phyloP scores from a whole-genome alignment of 1,140 invertebrate species.

The Maconellicoccus hirsutus region DNA sequence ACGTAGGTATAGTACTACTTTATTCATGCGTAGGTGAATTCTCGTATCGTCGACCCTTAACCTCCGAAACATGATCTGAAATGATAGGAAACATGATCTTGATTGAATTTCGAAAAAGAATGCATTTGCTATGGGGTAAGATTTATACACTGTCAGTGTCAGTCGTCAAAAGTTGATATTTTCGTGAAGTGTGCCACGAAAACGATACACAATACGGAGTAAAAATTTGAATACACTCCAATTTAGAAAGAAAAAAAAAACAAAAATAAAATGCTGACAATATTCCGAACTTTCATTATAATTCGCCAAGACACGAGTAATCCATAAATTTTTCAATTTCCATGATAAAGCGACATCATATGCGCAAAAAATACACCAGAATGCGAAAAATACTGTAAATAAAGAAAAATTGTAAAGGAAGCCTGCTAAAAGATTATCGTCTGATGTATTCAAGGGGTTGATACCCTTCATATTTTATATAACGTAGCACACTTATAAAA shows the following conservation, averaged over 20 bases:
- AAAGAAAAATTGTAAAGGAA: neutral
- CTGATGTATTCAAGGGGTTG: constrained; percentile 14
- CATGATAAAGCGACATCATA: neutral
- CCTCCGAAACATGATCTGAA: neutral
- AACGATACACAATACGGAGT: neutral
- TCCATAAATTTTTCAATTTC: neutral
- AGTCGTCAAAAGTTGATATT: neutral
- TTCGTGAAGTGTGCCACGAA: neutral
- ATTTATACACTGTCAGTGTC: neutral
- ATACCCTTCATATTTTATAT: constrained; percentile 15
- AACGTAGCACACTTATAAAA: neutral
- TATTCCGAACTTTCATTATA: no score
- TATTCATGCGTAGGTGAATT: no score
- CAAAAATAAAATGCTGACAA: no score
- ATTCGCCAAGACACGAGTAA: neutral
- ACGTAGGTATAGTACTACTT: no score
- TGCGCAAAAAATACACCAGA: neutral
- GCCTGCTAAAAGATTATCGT: constrained; percentile 12
- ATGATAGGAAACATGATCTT: neutral
- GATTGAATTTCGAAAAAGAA: constrained; percentile 7
- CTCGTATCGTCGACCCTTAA: no score
- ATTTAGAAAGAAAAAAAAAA: no score
- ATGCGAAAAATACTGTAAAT: neutral
- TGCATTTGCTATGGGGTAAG: neutral
- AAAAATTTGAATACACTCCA: no score